These are phyloP conservation scores for Tetragnatha versicolor DNA, from an alignment of 1,140 invertebrate species.

Conservation along the genomic window DNA sequence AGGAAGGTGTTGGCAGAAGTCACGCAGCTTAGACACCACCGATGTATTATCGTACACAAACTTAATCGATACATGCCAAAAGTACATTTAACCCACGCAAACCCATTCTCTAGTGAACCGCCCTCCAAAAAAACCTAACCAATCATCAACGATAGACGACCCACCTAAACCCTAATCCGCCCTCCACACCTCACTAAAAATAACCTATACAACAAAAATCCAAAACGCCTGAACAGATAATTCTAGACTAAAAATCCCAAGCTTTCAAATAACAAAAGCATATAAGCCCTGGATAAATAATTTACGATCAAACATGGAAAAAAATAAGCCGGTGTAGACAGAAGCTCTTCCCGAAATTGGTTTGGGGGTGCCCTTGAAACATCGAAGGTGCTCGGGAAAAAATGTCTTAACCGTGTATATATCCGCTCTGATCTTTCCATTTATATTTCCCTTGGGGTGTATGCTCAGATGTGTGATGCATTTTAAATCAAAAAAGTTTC, in stretches of 20 bases:
- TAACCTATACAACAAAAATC: no score
- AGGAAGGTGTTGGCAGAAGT: no score
- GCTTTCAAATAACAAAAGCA: background rate
- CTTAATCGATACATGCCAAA: no score
- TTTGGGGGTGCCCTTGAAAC: constrained; percentile 1
- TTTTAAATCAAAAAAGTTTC: constrained; percentile 18
- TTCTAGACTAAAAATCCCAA: no score
- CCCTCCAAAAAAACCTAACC: no score
- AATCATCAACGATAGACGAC: no score
- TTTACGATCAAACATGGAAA: background rate
- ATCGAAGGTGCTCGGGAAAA: background rate
- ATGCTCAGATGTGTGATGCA: constrained; percentile 7
- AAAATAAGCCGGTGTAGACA: background rate
- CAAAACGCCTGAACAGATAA: constrained; percentile 6
- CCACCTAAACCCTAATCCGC: no score
- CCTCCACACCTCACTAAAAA: no score
- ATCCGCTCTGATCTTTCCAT: background rate
- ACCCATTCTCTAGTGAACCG: no score
- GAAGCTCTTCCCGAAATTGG: constrained; percentile 13
- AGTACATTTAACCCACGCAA: no score
- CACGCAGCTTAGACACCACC: no score
- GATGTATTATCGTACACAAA: no score
- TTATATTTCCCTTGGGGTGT: background rate
- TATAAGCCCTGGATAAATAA: background rate
- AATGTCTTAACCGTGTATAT: constrained; percentile 4